These are phyloP conservation scores for Sphecodes monilicornis DNA, from an alignment of 2,888 invertebrate genomes.

Conservation along the genomic window DNA sequence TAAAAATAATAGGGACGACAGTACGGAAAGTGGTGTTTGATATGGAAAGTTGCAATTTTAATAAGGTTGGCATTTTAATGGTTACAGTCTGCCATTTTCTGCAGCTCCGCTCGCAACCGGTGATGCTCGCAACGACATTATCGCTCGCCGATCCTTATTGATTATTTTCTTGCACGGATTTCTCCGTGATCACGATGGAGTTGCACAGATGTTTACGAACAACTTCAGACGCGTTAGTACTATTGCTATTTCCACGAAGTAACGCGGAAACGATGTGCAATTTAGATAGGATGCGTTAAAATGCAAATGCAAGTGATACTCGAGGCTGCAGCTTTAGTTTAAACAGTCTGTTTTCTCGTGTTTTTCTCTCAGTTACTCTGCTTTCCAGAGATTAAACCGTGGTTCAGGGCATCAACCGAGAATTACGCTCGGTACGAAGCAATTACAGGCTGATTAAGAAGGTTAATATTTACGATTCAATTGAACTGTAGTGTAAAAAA, in stretches of 20 bases:
- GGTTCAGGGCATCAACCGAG: background rate
- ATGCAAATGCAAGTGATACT: background rate
- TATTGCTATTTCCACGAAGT: background rate
- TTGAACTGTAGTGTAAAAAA: no score
- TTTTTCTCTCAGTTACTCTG: background rate
- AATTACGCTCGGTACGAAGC: background rate
- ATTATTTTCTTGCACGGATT: background rate
- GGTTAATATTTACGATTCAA: background rate
- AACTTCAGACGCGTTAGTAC: background rate
- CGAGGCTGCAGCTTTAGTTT: background rate
- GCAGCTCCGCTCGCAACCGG: no score
- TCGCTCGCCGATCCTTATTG: background rate
- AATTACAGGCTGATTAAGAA: background rate
- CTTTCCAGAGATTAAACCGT: background rate
- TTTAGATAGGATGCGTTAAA: background rate
- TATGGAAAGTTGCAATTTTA: no score
- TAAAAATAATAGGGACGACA: no score
- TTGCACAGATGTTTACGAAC: background rate
- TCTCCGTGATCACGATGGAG: background rate
- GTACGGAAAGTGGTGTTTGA: no score
- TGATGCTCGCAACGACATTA: no score
- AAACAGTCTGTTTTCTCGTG: background rate
- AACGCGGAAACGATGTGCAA: constrained; percentile 1
- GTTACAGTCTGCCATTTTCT: no score
- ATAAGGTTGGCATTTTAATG: no score